Base-by-base conservation (phyloP, 2,888 invertebrate species). In the Drosophila antonietae region DNA sequence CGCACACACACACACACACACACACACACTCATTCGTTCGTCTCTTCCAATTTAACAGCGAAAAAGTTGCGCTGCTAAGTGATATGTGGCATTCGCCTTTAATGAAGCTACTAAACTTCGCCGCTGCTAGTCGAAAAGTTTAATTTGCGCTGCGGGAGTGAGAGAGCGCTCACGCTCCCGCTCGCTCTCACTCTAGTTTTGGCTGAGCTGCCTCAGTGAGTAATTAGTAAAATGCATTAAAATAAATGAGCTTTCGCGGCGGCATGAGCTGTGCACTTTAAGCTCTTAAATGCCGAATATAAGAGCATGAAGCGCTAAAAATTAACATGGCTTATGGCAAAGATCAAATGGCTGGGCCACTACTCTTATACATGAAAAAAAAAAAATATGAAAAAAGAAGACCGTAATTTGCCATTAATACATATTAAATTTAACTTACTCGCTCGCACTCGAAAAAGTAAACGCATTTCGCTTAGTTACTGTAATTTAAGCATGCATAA, bases 181-280 rank as follows among this genome's bases (percentile, higher is more conserved):
- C 28, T 28, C 28, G n/a, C 15, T 9, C 46, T 44, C 9, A 2
- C 44, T 12, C 20, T 20, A 12, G 14, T 2, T n/a, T n/a, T 2
- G 14, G 3, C 44, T 7, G 20, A 1, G 28, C n/a, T 31, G 47
- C 47, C 28, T 70, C 52, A 64, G 67, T 58, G 81, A 81, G 81
- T 77, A 84, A 84, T 84, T 84, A 88, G 84, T 64, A 59, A 84
- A 84, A 85, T 85, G 83, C 84, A 88, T 88, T 84, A 83, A 88
- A 88, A 68, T 71, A 83, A 84, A 88, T 79, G 73, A 81, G 74
- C 72, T 78, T 61, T 47, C 39, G 56, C 37, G 35, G 35, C 52
- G 20, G 15, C 47, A 15, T 20, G 15, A 43, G 56, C 20, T 18
- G 31, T 6, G 39, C 43, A 7, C 39, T 31, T 56, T 56, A 44